These are phyloP conservation scores for Ichneumoninae sp. DNA, from an alignment of 2,888 invertebrate genomes.

Conservation along the genomic window DNA sequence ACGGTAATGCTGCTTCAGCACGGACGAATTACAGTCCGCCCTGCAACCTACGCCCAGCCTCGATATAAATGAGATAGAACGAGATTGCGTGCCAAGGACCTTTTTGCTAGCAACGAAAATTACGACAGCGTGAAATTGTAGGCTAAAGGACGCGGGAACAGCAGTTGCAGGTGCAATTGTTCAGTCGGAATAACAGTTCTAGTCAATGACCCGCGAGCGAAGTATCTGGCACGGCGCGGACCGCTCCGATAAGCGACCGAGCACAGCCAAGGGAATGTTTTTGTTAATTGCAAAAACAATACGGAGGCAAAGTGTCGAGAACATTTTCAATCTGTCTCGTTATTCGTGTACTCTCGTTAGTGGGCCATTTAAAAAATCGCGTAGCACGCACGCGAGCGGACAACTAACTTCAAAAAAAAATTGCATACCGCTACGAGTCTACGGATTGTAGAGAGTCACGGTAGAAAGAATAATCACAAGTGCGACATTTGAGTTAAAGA, in stretches of 20 bases:
- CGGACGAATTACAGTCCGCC: constrained; percentile 48
- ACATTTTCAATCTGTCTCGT: background rate
- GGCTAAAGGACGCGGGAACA: constrained; percentile 14
- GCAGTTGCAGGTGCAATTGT: constrained; percentile 50
- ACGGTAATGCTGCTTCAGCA: constrained; percentile 39
- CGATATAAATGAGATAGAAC: constrained; percentile 30
- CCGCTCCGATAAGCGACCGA: background rate
- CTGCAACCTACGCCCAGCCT: background rate
- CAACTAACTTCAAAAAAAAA: background rate
- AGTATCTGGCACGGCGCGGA: constrained; percentile 7
- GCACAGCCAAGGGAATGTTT: constrained; percentile 5
- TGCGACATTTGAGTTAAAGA: background rate
- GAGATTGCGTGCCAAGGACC: constrained; percentile 18
- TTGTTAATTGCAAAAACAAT: constrained; percentile 1
- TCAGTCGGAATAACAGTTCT: constrained; percentile 8
- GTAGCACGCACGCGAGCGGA: background rate
- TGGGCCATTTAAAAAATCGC: background rate
- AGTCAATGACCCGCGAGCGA: constrained; percentile 16
- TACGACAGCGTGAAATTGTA: constrained; percentile 68
- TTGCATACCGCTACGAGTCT: background rate
- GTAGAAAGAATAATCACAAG: background rate
- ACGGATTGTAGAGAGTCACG: background rate
- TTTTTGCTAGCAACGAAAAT: constrained; percentile 63
- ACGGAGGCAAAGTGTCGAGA: background rate
- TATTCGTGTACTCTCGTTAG: background rate